Conservation (phyloP, 2,797 vertebrate species). For the Coreius guichenoti region DNA sequence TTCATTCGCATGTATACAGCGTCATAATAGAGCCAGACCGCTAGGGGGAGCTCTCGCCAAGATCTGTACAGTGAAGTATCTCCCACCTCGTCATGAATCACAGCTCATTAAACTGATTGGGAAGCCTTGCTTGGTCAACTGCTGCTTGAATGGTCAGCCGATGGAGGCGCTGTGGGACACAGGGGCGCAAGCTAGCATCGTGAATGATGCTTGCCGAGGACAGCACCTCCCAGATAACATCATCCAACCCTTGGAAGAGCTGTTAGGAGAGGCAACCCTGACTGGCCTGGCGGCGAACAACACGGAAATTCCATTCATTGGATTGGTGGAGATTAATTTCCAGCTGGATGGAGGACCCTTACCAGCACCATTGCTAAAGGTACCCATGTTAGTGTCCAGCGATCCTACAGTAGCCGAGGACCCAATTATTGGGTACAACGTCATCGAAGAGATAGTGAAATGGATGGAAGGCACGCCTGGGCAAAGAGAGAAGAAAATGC, state of each 20-base stretch:
- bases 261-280: background rate
- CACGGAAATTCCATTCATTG: slow-evolving; percentile 14
- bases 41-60: too few species aligned
- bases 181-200: too few species aligned
- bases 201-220: background rate
- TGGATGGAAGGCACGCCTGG: background rate
- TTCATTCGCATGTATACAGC: too few species aligned
- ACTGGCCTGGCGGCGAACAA: slow-evolving; percentile 12
- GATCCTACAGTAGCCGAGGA: slow-evolving; percentile 25
- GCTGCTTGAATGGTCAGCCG: too few species aligned
- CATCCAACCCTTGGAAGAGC: background rate
- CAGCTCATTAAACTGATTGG: too few species aligned
- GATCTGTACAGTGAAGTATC: too few species aligned
- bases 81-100: too few species aligned
- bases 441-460: slow-evolving; percentile 34
- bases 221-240: slow-evolving; percentile 2
- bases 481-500: background rate
- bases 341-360: background rate
- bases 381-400: slow-evolving; percentile 31
- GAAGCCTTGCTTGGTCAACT: too few species aligned
- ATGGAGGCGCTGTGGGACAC: slow-evolving; percentile 45
- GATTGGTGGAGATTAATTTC: slow-evolving; percentile 36
- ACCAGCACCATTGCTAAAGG: background rate
- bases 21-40: too few species aligned
- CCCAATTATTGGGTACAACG: slow-evolving; percentile 46